phyloP scores from a whole-genome alignment of 2,888 invertebrate genomes.

The Cephus nigrinus region DNA sequence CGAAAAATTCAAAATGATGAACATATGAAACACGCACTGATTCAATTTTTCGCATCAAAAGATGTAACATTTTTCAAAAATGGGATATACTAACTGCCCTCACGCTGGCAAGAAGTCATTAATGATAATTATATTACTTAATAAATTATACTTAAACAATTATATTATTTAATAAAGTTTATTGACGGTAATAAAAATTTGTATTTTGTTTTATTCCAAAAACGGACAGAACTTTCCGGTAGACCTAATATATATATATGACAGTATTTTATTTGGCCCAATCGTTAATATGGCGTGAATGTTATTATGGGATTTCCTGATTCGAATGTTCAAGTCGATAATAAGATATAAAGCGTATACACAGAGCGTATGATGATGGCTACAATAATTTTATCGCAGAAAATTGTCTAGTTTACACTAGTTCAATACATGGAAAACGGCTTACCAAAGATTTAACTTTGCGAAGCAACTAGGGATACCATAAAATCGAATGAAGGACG shows the following conservation, averaged over 20 bases:
- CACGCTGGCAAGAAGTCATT: too few species aligned
- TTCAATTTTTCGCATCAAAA: too few species aligned
- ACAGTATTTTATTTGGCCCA: neutral
- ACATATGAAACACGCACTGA: too few species aligned
- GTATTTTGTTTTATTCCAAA: too few species aligned
- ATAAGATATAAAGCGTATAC: neutral
- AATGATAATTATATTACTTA: too few species aligned
- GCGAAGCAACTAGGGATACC: neutral
- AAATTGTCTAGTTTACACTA: neutral
- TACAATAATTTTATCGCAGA: neutral
- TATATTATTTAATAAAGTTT: too few species aligned
- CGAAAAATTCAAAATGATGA: too few species aligned
- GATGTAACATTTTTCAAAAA: too few species aligned
- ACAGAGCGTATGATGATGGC: neutral
- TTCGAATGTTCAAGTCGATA: neutral
- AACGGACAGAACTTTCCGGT: too few species aligned
- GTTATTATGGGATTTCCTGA: neutral
- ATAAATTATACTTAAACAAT: too few species aligned
- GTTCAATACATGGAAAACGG: neutral
- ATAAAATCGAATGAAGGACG: constrained; percentile 2
- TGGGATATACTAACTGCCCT: too few species aligned
- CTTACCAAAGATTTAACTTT: neutral
- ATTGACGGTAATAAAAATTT: too few species aligned
- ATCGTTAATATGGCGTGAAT: neutral
- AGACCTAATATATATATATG: neutral